Evolutionary conservation across 2,888 invertebrate species (phyloP).

Genomic region (Zaprionus lineosus): DNA sequence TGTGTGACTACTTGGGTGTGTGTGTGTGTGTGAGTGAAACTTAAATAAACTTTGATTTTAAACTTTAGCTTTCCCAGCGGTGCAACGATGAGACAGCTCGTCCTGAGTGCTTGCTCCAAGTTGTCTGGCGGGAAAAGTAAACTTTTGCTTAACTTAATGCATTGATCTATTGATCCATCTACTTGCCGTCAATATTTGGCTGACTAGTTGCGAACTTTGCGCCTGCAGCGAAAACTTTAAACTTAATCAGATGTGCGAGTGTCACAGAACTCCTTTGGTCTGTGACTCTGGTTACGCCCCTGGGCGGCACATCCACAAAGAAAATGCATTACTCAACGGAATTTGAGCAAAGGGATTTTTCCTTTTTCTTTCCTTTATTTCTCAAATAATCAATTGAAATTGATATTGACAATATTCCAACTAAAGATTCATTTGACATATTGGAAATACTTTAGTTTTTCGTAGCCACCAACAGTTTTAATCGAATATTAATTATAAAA

Average conservation of each 20-base stretch:
- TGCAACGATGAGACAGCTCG: slow-evolving; percentile 47
- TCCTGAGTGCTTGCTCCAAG: slow-evolving; percentile 18
- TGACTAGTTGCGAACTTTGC: slow-evolving; percentile 54
- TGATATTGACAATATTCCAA: too few species aligned
- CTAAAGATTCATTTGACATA: too few species aligned
- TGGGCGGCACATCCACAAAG: slow-evolving; percentile 11
- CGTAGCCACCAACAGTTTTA: too few species aligned
- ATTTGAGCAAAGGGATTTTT: too few species aligned
- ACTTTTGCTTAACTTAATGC: slow-evolving; percentile 64
- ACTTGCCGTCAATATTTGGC: slow-evolving; percentile 67
- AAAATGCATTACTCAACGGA: too few species aligned
- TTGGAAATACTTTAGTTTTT: too few species aligned
- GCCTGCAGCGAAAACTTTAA: slow-evolving; percentile 55
- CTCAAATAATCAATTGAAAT: slow-evolving; percentile 1
- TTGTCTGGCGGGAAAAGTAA: slow-evolving; percentile 27
- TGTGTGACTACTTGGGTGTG: slow-evolving; percentile 16
- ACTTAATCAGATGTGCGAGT: slow-evolving; percentile 66
- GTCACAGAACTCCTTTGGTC: slow-evolving; percentile 47
- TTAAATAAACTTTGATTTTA: slow-evolving; percentile 71
- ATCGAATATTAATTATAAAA: too few species aligned
- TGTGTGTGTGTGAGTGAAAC: slow-evolving; percentile 38
- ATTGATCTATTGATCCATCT: slow-evolving; percentile 67
- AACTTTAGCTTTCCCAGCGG: slow-evolving; percentile 53
- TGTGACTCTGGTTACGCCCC: slow-evolving; percentile 4
- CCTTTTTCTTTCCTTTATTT: too few species aligned